Percentiles rank a stretch among this genome's conserved stretches.
phyloP scores from a whole-genome alignment of 1,140 invertebrate genomes.

The Sycophaga agraensis region DNA sequence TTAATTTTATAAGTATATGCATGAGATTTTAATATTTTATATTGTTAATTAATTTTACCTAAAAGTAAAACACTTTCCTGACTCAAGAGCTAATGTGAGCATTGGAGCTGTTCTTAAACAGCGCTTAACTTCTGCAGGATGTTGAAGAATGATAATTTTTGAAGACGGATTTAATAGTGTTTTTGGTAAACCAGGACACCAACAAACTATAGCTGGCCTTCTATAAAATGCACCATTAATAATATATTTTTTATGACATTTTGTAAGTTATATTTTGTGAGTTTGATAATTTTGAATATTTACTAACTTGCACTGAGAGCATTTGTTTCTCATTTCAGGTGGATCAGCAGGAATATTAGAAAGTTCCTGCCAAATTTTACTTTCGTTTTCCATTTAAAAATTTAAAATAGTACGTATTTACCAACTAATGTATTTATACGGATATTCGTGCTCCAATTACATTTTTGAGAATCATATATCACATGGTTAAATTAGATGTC shows the following conservation, averaged over 20 bases:
- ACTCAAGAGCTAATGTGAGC: conserved; percentile 72
- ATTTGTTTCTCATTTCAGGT: conserved; percentile 69
- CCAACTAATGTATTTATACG: too few species aligned
- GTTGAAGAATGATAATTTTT: conserved; percentile 81
- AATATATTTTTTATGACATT: not conserved
- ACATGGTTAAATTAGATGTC: conserved; percentile 10
- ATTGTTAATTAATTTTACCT: conserved; percentile 34
- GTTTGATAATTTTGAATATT: not conserved
- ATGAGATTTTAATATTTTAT: not conserved
- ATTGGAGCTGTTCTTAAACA: conserved; percentile 87
- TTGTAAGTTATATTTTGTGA: not conserved
- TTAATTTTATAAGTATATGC: not conserved
- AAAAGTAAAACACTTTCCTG: conserved; percentile 70
- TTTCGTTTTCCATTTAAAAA: conserved; percentile 51
- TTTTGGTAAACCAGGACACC: conserved; percentile 79
- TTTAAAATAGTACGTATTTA: conserved; percentile 7
- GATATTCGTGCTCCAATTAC: too few species aligned
- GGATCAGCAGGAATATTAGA: conserved; percentile 73
- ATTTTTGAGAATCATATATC: not conserved
- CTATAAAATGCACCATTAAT: conserved; percentile 59
- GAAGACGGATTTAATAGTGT: conserved; percentile 68
- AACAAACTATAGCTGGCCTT: conserved; percentile 83
- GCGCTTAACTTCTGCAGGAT: conserved; percentile 90
- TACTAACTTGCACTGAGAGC: conserved; percentile 72
- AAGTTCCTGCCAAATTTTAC: conserved; percentile 67